Conservation (phyloP, 2,797 vertebrate species). For the Sebastes steindachneri region DNA sequence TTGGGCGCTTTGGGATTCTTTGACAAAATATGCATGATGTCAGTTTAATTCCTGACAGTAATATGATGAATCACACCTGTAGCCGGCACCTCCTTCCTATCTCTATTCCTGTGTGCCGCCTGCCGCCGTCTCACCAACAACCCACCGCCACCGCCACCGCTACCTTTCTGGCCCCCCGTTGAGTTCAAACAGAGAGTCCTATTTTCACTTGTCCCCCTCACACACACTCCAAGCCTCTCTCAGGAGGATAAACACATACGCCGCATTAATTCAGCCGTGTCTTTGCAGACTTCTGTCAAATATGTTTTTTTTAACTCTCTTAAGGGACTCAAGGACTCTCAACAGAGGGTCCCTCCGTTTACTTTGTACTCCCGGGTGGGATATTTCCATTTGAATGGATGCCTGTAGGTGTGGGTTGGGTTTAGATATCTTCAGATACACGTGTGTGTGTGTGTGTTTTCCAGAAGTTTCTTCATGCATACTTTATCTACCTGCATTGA, state of each 20-base stretch:
- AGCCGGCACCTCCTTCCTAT: constrained; percentile 7
- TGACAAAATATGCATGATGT: constrained; percentile 36
- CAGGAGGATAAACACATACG: constrained; percentile 42
- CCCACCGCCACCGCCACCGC: background rate
- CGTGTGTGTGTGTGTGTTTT: background rate
- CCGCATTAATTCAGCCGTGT: constrained; percentile 67
- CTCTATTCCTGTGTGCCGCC: background rate
- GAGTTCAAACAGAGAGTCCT: constrained; percentile 57
- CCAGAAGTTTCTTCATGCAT: background rate
- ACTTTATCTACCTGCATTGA: background rate
- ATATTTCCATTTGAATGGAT: constrained; percentile 70
- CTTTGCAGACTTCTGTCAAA: constrained; percentile 61
- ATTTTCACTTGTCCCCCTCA: constrained; percentile 22
- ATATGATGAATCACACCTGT: constrained; percentile 39
- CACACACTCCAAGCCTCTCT: constrained; percentile 16
- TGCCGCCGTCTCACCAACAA: background rate
- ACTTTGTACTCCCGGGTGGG: constrained; percentile 66
- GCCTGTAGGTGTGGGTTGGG: constrained; percentile 16
- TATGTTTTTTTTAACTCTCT: constrained; percentile 45
- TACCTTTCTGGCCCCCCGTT: constrained; percentile 11
- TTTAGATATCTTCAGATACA: constrained; percentile 36
- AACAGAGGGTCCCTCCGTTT: constrained; percentile 57
- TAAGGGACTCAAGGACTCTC: constrained; percentile 62
- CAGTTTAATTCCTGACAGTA: constrained; percentile 10
- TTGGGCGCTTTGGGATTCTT: constrained; percentile 10